Evolutionary conservation across 1,140 invertebrate genomes (phyloP).

Genomic region (Anadara kagoshimensis): DNA sequence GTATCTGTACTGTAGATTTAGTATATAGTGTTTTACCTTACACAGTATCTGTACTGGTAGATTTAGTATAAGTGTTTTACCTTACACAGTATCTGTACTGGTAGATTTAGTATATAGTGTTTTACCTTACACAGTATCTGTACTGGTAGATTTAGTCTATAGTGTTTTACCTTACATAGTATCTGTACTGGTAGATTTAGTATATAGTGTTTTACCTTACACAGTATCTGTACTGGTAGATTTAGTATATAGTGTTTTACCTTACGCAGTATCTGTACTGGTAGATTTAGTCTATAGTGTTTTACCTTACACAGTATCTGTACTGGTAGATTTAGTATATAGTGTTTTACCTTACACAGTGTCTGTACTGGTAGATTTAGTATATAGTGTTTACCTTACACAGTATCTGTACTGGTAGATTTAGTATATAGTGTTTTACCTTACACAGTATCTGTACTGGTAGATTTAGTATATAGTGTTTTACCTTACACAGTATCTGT

Average conservation of each 20-base stretch:
- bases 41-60: constrained; percentile 71
- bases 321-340: constrained; percentile 67
- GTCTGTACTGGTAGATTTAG: constrained; percentile 71
- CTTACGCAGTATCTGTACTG: constrained; percentile 71
- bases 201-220: constrained; percentile 60
- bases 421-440: constrained; percentile 54
- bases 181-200: constrained; percentile 71
- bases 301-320: constrained; percentile 71
- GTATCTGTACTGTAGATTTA: constrained; percentile 60
- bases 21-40: constrained; percentile 57
- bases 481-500: constrained; percentile 71
- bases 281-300: constrained; percentile 58
- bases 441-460: constrained; percentile 71
- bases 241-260: constrained; percentile 57
- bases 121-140: constrained; percentile 71
- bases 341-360: constrained; percentile 65
- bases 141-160: constrained; percentile 67
- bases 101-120: constrained; percentile 58
- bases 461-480: constrained; percentile 56
- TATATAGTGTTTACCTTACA: constrained; percentile 62
- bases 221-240: constrained; percentile 72
- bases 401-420: constrained; percentile 72
- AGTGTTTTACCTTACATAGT: constrained; percentile 65
- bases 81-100: constrained; percentile 71
- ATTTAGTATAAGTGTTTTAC: constrained; percentile 61